Evolutionary conservation across 2,113 vertebrate genomes (phyloP), one percentile per base, ranked within the genome.

Genomic region (Deroptyus accipitrinus): DNA sequence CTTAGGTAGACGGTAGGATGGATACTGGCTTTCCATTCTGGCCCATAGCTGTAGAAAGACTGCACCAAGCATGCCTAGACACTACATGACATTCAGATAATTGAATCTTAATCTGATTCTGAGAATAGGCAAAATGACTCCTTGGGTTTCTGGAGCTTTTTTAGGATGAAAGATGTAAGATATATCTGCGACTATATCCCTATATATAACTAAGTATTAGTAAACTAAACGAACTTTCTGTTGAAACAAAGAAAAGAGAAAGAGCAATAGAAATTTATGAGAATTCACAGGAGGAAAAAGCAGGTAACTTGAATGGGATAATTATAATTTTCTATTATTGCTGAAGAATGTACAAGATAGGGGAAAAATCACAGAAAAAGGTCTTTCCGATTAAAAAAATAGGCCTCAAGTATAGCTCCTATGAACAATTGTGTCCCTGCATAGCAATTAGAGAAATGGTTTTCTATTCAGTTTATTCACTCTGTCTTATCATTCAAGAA

Each of bases 381-480:
- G 73, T 97, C 90, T 85, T 20, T 16, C 9, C 3, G 66, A 84
- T 88, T 52, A 59, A 76, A 94, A 83, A 87, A 83, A 63, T 59
- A 81, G 7, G 11, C 55, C 37, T 33, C 41, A 85, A 57, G 13
- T 73, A 81, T 92, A 67, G 67, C 18, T 22, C 13, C 25, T 79
- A 39, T 63, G 75, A 93, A 72, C 83, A 89, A 19, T 19, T 59
- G 13, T 39, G 73, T 90, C 49, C 41, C 41, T 49, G 23, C n/a
- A 37, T 14, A 73, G 22, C 46, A 90, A 74, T 92, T 78, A 93
- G 9, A 83, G 22, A 42, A 81, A 88, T 70, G 20, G 64, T 37
- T 94, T 95, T 86, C 74, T 83, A 30, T 78, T 90, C 73, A 52
- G 24, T 64, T 96, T 85, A 63, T 97, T 88, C 83, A 77, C 51